Conservation (phyloP, 2,888 invertebrate species). For the Pseudolycoriella hygida region DNA sequence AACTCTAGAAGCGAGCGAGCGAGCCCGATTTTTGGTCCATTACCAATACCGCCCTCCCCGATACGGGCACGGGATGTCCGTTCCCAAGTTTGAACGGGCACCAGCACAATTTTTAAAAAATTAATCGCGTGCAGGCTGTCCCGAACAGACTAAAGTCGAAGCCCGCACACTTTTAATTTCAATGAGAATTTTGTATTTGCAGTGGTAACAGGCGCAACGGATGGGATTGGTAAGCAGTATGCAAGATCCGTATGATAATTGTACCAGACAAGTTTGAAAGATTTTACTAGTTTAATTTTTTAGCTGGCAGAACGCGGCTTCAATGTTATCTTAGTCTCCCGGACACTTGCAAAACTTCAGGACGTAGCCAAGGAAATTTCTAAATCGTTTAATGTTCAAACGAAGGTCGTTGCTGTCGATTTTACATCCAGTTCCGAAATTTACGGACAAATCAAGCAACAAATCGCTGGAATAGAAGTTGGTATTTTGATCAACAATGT, state of each 20-base stretch:
- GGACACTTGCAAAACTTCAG: conserved; percentile 54
- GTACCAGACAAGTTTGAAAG: background rate
- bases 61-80: too few species aligned
- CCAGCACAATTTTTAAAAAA: too few species aligned
- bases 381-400: conserved; percentile 43
- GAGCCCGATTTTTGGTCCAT: too few species aligned
- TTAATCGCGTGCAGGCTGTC: too few species aligned
- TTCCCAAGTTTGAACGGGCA: too few species aligned
- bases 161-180: too few species aligned
- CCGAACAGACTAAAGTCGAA: too few species aligned
- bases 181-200: too few species aligned
- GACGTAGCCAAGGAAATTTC: conserved; percentile 55
- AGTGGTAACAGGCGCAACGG: conserved; percentile 79
- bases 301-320: conserved; percentile 58
- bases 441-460: conserved; percentile 50
- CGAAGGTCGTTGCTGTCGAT: conserved; percentile 64
- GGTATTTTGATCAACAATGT: conserved; percentile 87
- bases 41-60: too few species aligned
- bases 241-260: conserved; percentile 31
- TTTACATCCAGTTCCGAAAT: conserved; percentile 55
- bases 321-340: conserved; percentile 63
- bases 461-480: conserved; percentile 56
- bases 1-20: too few species aligned
- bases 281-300: conserved; percentile 12
- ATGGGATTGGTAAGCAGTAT: conserved; percentile 79